These are phyloP conservation scores for Cariama cristata DNA, from an alignment of 2,113 vertebrate genomes.

Conservation along the genomic window DNA sequence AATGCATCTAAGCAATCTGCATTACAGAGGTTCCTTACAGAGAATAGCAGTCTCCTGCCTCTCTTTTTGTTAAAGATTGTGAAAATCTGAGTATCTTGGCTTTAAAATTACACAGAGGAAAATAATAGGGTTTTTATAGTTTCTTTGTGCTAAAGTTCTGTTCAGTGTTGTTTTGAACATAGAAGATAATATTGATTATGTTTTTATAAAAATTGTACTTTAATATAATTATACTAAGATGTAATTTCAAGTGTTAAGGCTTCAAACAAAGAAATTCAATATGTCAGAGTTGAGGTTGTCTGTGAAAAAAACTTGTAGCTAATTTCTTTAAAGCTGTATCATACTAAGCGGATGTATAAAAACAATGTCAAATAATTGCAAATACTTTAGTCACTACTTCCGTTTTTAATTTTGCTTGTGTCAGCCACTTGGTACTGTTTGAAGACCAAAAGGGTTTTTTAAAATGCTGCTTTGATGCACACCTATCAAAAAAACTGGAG, in stretches of 20 bases:
- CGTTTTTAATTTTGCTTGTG: not conserved
- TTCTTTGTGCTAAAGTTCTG: not conserved
- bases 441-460: not conserved
- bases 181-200: not conserved
- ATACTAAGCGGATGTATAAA: not conserved
- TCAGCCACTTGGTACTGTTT: not conserved
- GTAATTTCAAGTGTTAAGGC: not conserved
- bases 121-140: not conserved
- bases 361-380: not conserved
- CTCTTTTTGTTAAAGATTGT: not conserved
- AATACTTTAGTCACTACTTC: not conserved
- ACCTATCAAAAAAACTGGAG: not conserved
- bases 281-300: not conserved
- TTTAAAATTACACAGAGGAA: not conserved
- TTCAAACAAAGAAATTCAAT: not conserved
- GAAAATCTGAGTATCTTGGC: not conserved
- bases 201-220: not conserved
- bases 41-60: not conserved
- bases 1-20: not conserved
- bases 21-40: not conserved
- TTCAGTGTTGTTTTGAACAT: not conserved
- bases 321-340: not conserved
- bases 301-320: not conserved
- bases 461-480: not conserved
- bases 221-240: not conserved